Base-by-base conservation (phyloP, 2,888 invertebrate genomes). In the Lamellibrachia columna region DNA sequence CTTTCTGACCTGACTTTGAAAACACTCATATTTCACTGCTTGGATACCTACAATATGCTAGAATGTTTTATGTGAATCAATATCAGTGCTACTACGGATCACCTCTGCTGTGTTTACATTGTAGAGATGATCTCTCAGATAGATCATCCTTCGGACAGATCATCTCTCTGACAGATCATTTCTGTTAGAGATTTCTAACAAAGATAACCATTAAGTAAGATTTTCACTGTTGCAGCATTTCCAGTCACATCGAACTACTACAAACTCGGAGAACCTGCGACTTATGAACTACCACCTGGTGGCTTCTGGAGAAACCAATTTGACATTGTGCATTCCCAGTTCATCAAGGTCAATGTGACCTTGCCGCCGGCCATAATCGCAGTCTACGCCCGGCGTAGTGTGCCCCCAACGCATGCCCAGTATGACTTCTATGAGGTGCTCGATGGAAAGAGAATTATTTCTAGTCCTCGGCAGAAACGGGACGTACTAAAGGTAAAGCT, bases 281-380 rank as follows among this genome's bases (percentile, higher is more conserved):
- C 98, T 95, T 98, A 98, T 97, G 98, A 98, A 97, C 98, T 99
- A 96, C 98, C 98, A 96, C 98, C 99, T 94, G 98, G 99, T 97
- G 98, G 98, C 96, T 99, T 99, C 97, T 99, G 99, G 99, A 98
- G 99, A 97, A 98, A 99, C 98, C 98, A 99, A 97, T 99, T 99
- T 97, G 98, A 98, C 97, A 99, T 99, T 97, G 98, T 98, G 93
- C 98, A 98, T 97, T 98, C 99, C 92, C 98, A 98, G 91, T 99
- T 98, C 97, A 98, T 99, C 92, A 98, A 98, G 96, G 99, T 99
- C 96, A 99, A 99, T 97, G 98, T 99, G 97, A 98, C 98, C 97
- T 93, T 97, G 53, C 95, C 96, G 7, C 94, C 94, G 15, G 96
- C 97, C 7, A 95, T 96, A 91, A 94, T 99, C 96, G 99, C 99